Conservation (phyloP, 2,888 invertebrate species). For the Maniola hyperantus region DNA sequence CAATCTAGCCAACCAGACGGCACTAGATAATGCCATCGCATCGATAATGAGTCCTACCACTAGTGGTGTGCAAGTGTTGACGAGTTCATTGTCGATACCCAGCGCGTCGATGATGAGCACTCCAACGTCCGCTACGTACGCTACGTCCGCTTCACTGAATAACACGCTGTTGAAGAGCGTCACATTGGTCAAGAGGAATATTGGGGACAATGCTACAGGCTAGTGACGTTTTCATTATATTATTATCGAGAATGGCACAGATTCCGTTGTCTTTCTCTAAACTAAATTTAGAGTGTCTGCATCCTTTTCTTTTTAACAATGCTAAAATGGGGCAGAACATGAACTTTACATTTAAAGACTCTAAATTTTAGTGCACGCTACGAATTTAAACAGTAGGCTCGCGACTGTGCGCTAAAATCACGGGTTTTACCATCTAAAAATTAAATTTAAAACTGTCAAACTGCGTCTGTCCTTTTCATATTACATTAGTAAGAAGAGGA, state of each 20-base stretch:
- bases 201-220: slow-evolving; percentile 68
- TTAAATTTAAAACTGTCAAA: no score
- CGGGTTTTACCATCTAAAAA: no score
- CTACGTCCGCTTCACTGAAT: slow-evolving; percentile 43
- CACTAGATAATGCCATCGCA: slow-evolving; percentile 71
- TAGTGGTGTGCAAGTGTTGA: slow-evolving; percentile 67
- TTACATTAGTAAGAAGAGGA: no score
- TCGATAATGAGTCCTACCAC: slow-evolving; percentile 71
- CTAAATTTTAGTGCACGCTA: no score
- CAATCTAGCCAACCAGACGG: slow-evolving; percentile 62
- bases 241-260: neutral
- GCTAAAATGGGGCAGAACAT: no score
- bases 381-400: no score
- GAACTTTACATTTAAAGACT: no score
- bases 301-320: no score
- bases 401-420: no score
- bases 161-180: slow-evolving; percentile 70
- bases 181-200: slow-evolving; percentile 70
- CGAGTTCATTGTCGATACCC: slow-evolving; percentile 63
- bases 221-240: slow-evolving; percentile 20
- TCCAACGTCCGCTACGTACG: slow-evolving; percentile 45
- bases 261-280: no score
- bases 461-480: no score
- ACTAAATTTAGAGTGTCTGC: no score
- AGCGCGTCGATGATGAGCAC: slow-evolving; percentile 37